Percentiles rank a stretch among this genome's conserved stretches.
Evolutionary conservation across 2,888 invertebrate genomes (phyloP).

Genomic region (Cotesia congregata): DNA sequence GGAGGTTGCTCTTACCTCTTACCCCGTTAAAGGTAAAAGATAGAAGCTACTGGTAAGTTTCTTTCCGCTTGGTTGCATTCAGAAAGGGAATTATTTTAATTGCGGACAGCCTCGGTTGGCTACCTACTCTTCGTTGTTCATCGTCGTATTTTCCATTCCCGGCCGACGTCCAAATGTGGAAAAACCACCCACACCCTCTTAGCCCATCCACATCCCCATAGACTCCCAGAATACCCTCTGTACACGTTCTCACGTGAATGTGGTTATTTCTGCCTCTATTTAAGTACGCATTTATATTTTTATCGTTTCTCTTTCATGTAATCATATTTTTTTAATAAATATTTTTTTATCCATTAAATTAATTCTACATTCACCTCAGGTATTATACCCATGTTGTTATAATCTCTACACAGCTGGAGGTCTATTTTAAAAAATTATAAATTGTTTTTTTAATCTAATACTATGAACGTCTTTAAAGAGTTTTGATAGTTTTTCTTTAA

Average conservation of each 20-base stretch:
- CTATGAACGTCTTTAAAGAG: too few species aligned
- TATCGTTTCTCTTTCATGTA: conserved; percentile 9
- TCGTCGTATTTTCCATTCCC: conserved; percentile 41
- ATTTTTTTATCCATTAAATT: neutral
- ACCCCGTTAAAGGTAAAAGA: neutral
- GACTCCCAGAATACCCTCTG: conserved; percentile 24
- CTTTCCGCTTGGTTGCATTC: conserved; percentile 71
- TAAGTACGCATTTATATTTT: conserved; percentile 21
- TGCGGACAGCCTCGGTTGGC: conserved; percentile 70
- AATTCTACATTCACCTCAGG: neutral
- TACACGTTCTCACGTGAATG: conserved; percentile 32
- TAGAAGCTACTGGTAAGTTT: conserved; percentile 68
- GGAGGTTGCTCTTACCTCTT: conserved; percentile 40
- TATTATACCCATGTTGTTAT: neutral
- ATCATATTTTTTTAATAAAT: conserved; percentile 2
- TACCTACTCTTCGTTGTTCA: conserved; percentile 58
- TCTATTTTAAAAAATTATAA: too few species aligned
- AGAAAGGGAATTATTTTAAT: conserved; percentile 72
- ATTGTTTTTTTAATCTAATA: too few species aligned
- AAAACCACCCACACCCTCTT: conserved; percentile 35
- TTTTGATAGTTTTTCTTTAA: too few species aligned
- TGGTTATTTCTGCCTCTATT: conserved; percentile 23
- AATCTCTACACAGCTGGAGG: neutral
- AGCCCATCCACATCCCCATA: conserved; percentile 28
- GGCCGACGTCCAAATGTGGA: conserved; percentile 10